Conservation (phyloP, 2,888 invertebrate genomes). For the Blastobasis adustella region DNA sequence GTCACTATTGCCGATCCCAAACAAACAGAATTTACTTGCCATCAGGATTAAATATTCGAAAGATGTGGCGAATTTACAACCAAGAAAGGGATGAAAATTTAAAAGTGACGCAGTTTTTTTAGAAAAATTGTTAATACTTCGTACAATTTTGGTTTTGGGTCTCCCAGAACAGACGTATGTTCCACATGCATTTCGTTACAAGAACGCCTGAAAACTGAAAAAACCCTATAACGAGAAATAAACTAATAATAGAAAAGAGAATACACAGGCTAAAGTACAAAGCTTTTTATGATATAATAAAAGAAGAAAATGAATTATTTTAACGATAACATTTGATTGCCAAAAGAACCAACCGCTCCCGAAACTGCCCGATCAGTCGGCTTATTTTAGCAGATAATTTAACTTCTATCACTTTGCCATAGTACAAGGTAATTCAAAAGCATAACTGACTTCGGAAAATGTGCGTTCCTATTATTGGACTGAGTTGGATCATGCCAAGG, state of each 20-base stretch:
- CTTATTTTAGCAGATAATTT: constrained; percentile 16
- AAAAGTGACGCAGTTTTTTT: constrained; percentile 5
- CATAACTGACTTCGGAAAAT: constrained; percentile 13
- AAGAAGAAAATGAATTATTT: constrained; percentile 13
- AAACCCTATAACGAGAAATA: constrained; percentile 11
- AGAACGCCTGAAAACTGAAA: constrained; percentile 16
- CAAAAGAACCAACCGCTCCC: constrained; percentile 20
- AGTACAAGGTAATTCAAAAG: constrained; percentile 24
- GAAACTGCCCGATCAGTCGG: constrained; percentile 16
- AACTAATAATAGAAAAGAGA: constrained; percentile 13
- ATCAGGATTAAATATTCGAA: background rate
- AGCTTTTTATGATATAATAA: constrained; percentile 15
- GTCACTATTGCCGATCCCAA: constrained; percentile 7
- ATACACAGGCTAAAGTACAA: constrained; percentile 17
- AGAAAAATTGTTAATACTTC: constrained; percentile 10
- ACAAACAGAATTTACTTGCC: constrained; percentile 1
- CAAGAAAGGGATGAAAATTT: background rate
- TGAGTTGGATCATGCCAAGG: constrained; percentile 8
- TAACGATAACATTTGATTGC: constrained; percentile 18
- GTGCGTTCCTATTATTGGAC: constrained; percentile 13
- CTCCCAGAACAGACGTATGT: constrained; percentile 13
- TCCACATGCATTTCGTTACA: constrained; percentile 10
- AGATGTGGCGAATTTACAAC: constrained; percentile 1
- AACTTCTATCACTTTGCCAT: constrained; percentile 30
- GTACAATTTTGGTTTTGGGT: constrained; percentile 15